These are phyloP conservation scores for Hermodice carunculata DNA, from an alignment of 2,888 invertebrate genomes.

Conservation along the genomic window DNA sequence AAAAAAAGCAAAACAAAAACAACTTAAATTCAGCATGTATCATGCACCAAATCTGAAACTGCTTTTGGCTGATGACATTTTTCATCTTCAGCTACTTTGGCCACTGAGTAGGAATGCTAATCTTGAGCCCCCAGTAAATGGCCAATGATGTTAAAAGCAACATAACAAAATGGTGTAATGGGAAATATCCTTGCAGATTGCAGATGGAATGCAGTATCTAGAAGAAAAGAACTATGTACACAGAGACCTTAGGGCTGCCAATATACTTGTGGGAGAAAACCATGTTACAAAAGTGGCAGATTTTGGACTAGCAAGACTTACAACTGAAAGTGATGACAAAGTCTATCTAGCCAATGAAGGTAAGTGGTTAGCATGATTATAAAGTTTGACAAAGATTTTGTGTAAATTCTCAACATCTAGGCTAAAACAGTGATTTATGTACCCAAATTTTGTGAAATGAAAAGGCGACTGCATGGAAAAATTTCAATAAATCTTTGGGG, in stretches of 20 bases:
- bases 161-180: background rate
- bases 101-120: no score
- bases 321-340: conserved; percentile 50
- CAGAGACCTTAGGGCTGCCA: conserved; percentile 68
- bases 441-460: no score
- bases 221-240: conserved; percentile 66
- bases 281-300: conserved; percentile 68
- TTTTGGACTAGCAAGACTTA: conserved; percentile 66
- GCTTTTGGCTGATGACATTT: no score
- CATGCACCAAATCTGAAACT: no score
- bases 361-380: conserved; percentile 43
- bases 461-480: no score
- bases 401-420: no score
- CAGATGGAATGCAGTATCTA: conserved; percentile 68
- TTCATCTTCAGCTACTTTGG: no score
- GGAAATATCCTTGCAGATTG: conserved; percentile 60
- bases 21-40: no score
- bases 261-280: conserved; percentile 67
- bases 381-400: no score
- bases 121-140: background rate
- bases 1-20: no score
- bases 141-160: background rate
- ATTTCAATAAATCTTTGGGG: no score
- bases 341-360: conserved; percentile 64
- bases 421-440: no score